phyloP scores from a whole-genome alignment of 2,888 invertebrate species.

The Choristoneura rosaceana region DNA sequence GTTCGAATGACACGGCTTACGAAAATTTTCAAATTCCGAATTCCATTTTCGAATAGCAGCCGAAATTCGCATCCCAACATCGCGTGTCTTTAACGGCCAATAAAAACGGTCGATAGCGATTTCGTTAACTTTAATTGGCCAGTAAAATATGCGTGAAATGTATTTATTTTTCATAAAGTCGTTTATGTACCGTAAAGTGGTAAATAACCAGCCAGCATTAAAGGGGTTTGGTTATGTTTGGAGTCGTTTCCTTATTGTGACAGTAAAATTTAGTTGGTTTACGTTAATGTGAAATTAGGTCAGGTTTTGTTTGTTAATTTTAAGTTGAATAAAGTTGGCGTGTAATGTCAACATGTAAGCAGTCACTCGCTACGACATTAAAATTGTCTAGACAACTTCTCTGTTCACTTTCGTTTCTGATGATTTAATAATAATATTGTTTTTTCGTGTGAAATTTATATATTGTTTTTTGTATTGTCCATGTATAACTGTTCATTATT shows the following conservation, averaged over 20 bases:
- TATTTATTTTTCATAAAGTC: slow-evolving; percentile 55
- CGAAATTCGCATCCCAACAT: slow-evolving; percentile 42
- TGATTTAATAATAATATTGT: no score
- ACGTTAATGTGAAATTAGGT: slow-evolving; percentile 2
- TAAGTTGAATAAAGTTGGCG: neutral
- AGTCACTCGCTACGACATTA: no score
- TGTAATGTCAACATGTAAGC: no score
- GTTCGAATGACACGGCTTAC: neutral
- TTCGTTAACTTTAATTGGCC: slow-evolving; percentile 62
- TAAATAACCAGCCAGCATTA: slow-evolving; percentile 28
- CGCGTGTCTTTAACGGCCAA: slow-evolving; percentile 63
- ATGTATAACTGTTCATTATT: no score
- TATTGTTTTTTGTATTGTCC: no score
- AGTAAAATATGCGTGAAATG: slow-evolving; percentile 61
- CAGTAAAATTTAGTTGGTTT: slow-evolving; percentile 18
- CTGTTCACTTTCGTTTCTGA: no score
- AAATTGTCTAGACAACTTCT: no score
- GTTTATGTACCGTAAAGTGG: slow-evolving; percentile 46
- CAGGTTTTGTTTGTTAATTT: neutral
- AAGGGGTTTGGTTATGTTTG: slow-evolving; percentile 33
- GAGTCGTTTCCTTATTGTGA: slow-evolving; percentile 13
- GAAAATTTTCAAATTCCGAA: neutral
- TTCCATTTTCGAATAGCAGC: neutral
- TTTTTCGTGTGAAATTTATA: no score
- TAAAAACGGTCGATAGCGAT: slow-evolving; percentile 52